phyloP scores from a whole-genome alignment of 2,888 invertebrate genomes.

The Crioceris asparagi region DNA sequence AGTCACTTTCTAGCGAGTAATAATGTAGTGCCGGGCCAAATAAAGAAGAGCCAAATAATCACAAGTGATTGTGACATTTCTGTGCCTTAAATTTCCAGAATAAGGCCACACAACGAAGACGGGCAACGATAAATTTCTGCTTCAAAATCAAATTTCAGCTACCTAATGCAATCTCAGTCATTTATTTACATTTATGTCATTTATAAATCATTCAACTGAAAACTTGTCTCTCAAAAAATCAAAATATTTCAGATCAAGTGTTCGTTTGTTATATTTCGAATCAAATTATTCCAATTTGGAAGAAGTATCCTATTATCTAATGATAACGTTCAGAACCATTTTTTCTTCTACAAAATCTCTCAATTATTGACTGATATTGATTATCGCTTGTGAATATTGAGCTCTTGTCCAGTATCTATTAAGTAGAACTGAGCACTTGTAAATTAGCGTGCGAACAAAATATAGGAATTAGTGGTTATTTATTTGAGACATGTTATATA shows the following conservation, averaged over 20 bases:
- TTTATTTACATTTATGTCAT: too few species aligned
- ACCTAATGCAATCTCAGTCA: too few species aligned
- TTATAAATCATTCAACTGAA: too few species aligned
- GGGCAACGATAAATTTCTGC: constrained; percentile 7
- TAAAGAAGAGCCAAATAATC: constrained; percentile 12
- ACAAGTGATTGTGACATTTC: constrained; percentile 7
- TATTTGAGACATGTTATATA: constrained; percentile 36
- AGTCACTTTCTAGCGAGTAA: constrained; percentile 35
- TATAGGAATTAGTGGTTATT: constrained; percentile 31
- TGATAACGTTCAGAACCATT: too few species aligned
- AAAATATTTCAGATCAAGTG: background rate
- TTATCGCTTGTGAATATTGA: constrained; percentile 10
- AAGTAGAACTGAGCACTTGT: too few species aligned
- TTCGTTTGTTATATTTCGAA: background rate
- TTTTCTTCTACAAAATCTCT: background rate
- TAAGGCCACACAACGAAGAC: constrained; percentile 5
- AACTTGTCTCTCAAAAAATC: too few species aligned
- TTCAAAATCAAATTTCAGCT: too few species aligned
- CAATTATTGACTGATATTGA: background rate
- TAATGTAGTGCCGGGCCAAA: constrained; percentile 32
- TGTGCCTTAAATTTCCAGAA: constrained; percentile 5
- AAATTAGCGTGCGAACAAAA: constrained; percentile 26
- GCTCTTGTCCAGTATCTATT: constrained; percentile 16
- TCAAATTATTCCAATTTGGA: background rate
- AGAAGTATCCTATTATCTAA: too few species aligned